Percentiles rank a stretch among this genome's conserved stretches.
These are phyloP conservation scores for Dione vanillae DNA, from an alignment of 2,888 invertebrate species.

Conservation along the genomic window DNA sequence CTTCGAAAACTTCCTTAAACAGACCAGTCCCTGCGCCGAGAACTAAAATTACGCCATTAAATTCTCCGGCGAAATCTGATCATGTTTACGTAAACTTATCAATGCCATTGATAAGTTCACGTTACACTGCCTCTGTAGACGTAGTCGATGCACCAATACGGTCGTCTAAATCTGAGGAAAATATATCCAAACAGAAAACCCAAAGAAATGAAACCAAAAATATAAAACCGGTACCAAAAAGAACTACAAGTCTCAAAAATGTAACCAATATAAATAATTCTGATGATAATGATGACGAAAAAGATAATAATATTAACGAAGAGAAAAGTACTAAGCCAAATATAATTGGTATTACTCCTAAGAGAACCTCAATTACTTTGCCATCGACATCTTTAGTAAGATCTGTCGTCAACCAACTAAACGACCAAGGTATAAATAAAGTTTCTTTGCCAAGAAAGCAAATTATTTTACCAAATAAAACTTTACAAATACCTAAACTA, in stretches of 20 bases:
- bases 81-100: constrained; percentile 85
- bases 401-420: constrained; percentile 74
- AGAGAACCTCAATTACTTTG: constrained; percentile 64
- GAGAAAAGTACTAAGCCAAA: constrained; percentile 67
- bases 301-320: constrained; percentile 50
- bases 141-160: constrained; percentile 70
- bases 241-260: constrained; percentile 48
- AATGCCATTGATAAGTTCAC: constrained; percentile 75
- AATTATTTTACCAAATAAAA: constrained; percentile 76
- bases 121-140: constrained; percentile 62
- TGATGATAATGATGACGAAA: constrained; percentile 48
- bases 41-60: constrained; percentile 70
- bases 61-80: constrained; percentile 74
- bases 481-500: constrained; percentile 81
- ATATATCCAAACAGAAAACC: constrained; percentile 57
- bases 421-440: constrained; percentile 72
- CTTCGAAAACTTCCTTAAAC: constrained; percentile 79
- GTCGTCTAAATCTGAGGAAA: constrained; percentile 69
- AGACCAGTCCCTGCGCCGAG: constrained; percentile 85
- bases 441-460: constrained; percentile 73
- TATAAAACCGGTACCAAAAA: constrained; percentile 47
- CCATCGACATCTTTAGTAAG: constrained; percentile 78
- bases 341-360: constrained; percentile 77
- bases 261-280: constrained; percentile 49
- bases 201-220: constrained; percentile 45